These are phyloP conservation scores for Uropetala carovei DNA, from an alignment of 2,888 invertebrate species.

Conservation along the genomic window DNA sequence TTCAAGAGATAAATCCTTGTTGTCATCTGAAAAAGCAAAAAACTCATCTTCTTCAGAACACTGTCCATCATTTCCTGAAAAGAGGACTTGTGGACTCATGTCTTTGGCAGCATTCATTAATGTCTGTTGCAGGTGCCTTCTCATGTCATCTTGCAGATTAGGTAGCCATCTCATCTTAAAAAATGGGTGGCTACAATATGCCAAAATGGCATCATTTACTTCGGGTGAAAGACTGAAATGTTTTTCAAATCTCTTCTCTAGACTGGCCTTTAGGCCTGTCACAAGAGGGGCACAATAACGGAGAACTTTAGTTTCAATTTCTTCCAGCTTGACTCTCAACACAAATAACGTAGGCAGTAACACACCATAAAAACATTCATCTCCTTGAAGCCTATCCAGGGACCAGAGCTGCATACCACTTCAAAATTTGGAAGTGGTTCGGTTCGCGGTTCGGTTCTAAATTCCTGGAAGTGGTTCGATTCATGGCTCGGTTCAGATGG, in stretches of 20 bases:
- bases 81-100: background rate
- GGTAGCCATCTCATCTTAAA: conserved; percentile 22
- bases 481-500: too few relatives aligned
- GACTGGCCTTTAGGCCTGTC: background rate
- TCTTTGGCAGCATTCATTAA: background rate
- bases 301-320: background rate
- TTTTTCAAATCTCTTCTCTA: conserved; percentile 2
- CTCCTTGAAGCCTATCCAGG: background rate
- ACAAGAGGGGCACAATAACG: background rate
- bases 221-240: conserved; percentile 17
- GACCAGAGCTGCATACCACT: too few relatives aligned
- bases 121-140: background rate
- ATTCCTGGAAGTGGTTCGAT: too few relatives aligned
- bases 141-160: background rate
- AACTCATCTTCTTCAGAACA: conserved; percentile 4
- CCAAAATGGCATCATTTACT: conserved; percentile 37
- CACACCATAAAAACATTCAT: background rate
- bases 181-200: background rate
- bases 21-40: background rate
- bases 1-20: background rate
- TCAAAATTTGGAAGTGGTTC: too few relatives aligned
- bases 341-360: background rate
- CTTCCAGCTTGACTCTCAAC: background rate
- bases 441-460: too few relatives aligned
- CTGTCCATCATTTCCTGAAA: background rate